Base-by-base conservation (phyloP, 1,140 invertebrate genomes). In the Antheraea mylitta region DNA sequence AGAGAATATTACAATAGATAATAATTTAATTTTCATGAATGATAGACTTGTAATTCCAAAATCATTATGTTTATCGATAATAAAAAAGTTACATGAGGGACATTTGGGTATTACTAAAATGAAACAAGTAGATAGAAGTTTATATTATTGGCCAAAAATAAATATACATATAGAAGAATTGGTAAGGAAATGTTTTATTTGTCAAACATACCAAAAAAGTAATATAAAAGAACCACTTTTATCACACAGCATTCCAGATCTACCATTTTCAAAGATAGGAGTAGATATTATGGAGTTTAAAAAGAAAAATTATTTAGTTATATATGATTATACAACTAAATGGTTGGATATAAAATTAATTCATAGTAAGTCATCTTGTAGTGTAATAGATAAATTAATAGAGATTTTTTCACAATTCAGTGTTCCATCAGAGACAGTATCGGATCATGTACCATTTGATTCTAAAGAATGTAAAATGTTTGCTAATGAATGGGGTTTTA, bases 81-180 rank as follows among this genome's bases (percentile, higher is more conserved):
- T n/a, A n/a, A n/a, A n/a, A n/a, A n/a, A n/a, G n/a, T n/a, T n/a
- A n/a, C n/a, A n/a, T n/a, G n/a, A n/a, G n/a, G n/a, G n/a, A n/a
- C n/a, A n/a, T n/a, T n/a, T n/a, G n/a, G n/a, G n/a, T n/a, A n/a
- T n/a, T n/a, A n/a, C n/a, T n/a, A n/a, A n/a, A n/a, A n/a, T n/a
- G n/a, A n/a, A n/a, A n/a, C n/a, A n/a, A n/a, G 66, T 69, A 13
- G 79, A 81, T 16, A 78, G 77, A 61, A 67, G 79, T 42, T 58
- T 79, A 69, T 66, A 87, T 0, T 87, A 70, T 68, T 87, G 84
- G 83, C 81, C 80, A 13, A 9, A 71, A 7, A 82, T 88, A 64
- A 69, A 70, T 66, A 70, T 67, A 22, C 62, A 88, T 42, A 79
- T 86, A 9, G 70, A 80, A 66, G 67, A 78, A 19, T 18, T 73